These are phyloP conservation scores for Corythornis leucogaster DNA, from an alignment of 2,797 vertebrate species.

Conservation along the genomic window DNA sequence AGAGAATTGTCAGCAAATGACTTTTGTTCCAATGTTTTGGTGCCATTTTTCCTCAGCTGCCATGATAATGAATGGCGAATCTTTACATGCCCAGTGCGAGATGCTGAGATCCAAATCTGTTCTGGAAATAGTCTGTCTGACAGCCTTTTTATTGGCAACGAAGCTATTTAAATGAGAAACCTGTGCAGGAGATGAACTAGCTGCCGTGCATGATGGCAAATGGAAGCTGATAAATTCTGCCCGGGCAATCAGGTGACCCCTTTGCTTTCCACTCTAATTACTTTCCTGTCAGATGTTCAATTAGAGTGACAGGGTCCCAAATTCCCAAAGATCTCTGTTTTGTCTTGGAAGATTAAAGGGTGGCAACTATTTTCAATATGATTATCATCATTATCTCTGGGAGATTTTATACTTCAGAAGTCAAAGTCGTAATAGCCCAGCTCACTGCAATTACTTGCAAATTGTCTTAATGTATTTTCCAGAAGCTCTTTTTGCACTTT, in stretches of 20 bases:
- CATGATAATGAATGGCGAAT: not conserved
- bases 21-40: not conserved
- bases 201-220: not conserved
- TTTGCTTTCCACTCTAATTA: conserved; percentile 19
- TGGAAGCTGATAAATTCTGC: conserved; percentile 5
- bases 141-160: not conserved
- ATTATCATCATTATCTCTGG: conserved; percentile 69
- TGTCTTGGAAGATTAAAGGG: conserved; percentile 67
- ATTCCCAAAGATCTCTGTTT: conserved; percentile 47
- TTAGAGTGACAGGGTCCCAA: not conserved
- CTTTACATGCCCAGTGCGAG: not conserved
- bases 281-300: conserved; percentile 37
- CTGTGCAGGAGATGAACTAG: not conserved
- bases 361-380: conserved; percentile 64
- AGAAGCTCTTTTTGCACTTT: conserved; percentile 51
- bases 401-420: conserved; percentile 70
- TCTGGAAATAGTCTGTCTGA: not conserved
- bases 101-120: not conserved
- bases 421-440: conserved; percentile 56
- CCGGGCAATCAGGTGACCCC: not conserved
- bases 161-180: not conserved
- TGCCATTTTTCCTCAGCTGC: not conserved
- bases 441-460: conserved; percentile 66
- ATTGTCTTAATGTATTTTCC: conserved; percentile 68
- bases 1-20: not conserved